phyloP scores from a whole-genome alignment of 2,113 vertebrate genomes.

The Chaetorhynchus papuensis region DNA sequence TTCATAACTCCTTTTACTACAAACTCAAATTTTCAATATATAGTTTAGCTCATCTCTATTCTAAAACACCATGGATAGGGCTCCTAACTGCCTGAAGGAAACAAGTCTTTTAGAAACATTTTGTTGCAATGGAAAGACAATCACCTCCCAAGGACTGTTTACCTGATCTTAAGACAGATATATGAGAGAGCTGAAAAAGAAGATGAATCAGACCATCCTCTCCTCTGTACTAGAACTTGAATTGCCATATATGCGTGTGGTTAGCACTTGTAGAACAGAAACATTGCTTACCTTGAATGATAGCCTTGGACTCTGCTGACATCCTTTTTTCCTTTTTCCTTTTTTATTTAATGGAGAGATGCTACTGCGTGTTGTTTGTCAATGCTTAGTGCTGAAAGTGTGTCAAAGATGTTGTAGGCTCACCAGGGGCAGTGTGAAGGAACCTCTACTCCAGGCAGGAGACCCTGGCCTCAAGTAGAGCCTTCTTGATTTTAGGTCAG shows the following conservation, averaged over 20 bases:
- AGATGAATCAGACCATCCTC: neutral
- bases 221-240: neutral
- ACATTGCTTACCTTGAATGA: neutral
- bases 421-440: fast-evolving
- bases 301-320: neutral
- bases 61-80: neutral
- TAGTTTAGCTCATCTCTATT: neutral
- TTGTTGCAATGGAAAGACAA: neutral
- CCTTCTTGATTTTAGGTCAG: neutral
- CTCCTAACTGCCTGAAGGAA: neutral
- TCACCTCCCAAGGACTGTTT: neutral
- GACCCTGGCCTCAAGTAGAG: neutral
- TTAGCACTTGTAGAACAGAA: neutral
- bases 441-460: neutral
- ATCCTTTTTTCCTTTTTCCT: neutral
- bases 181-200: neutral
- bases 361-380: neutral
- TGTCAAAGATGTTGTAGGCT: neutral
- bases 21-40: neutral
- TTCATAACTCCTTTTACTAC: neutral
- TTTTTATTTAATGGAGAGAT: neutral
- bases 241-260: neutral
- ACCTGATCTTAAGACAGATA: neutral
- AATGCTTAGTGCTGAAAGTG: neutral
- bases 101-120: neutral